These are phyloP conservation scores for Aromia moschata DNA, from an alignment of 2,888 invertebrate species.

Conservation along the genomic window DNA sequence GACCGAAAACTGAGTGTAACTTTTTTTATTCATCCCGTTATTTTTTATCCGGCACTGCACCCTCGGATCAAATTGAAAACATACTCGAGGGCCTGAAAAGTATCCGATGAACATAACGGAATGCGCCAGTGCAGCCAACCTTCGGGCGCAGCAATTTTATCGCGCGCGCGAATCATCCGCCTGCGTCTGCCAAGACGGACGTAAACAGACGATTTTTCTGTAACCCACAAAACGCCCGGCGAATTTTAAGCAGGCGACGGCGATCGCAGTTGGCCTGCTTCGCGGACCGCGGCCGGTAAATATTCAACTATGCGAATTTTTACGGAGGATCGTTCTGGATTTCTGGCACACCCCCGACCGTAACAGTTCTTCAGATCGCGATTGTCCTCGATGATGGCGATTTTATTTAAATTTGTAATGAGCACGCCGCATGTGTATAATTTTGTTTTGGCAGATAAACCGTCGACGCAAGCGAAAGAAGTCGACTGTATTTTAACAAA, in stretches of 20 bases:
- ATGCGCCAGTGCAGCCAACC: neutral
- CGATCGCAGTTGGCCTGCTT: constrained; percentile 35
- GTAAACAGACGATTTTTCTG: constrained; percentile 34
- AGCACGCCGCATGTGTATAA: too few relatives aligned
- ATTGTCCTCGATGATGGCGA: constrained; percentile 4
- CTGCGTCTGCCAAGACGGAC: constrained; percentile 9
- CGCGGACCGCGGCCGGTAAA: constrained; percentile 40
- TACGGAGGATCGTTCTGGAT: constrained; percentile 35
- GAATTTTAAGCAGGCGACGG: constrained; percentile 38
- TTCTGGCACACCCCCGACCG: constrained; percentile 31
- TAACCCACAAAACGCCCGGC: constrained; percentile 37
- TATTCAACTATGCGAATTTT: constrained; percentile 48
- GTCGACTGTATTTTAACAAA: too few relatives aligned
- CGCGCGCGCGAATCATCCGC: neutral
- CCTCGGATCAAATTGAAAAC: too few relatives aligned
- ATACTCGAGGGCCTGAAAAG: too few relatives aligned
- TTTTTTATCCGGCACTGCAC: too few relatives aligned
- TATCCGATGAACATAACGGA: neutral
- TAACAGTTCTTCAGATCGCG: constrained; percentile 13
- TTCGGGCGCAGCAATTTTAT: neutral
- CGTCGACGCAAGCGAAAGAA: too few relatives aligned
- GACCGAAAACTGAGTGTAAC: too few relatives aligned
- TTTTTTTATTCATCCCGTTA: too few relatives aligned
- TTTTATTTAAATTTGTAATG: too few relatives aligned
- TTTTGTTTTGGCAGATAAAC: too few relatives aligned